Evolutionary conservation across 2,888 invertebrate genomes (phyloP), one percentile per base, ranked within the genome.

Genomic region (Lasioglossum pauxillum): DNA sequence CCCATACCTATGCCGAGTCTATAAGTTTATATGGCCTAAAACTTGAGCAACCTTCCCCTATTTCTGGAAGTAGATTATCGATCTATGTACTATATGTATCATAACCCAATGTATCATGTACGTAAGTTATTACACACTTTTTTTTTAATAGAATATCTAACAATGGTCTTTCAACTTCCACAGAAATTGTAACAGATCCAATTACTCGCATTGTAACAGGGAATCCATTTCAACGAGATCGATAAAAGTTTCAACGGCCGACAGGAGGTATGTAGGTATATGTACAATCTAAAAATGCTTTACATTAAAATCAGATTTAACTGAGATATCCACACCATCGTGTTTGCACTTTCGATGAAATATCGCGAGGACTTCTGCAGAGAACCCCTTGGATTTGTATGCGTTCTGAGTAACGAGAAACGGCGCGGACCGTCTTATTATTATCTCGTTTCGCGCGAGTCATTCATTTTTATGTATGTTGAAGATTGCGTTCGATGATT

Each of bases 311-410:
- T 90, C 78, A 85, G 76, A 82, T 83, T 87, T 75, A 83, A 82
- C 79, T 85, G 85, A 90, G 81, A 87, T 90, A 89, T 89, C 83
- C 89, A 75, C 84, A 88, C 83, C 86, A 76, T 74, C 84, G 88
- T 92, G 89, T 92, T 92, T 90, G 89, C 89, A 90, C 84, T 87
- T 80, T 83, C 71, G 76, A 87, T 93, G 93, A 93, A 92, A 91
- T 93, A 93, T 92, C 89, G 83, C 78, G 78, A 57, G 53, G 69
- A 82, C 83, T 86, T 41, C 80, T 76, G 82, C 86, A 84, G 84
- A 83, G 88, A 69, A 75, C 69, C 78, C 73, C 76, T 60, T 81
- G 74, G 69, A 78, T 80, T 83, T 78, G 83, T 83, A 75, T 83
- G 75, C 72, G 87, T 74, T 80, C 75, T 38, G 69, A 83, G 80